Conservation (phyloP, 2,113 vertebrate species). For the Eclectus roratus region DNA sequence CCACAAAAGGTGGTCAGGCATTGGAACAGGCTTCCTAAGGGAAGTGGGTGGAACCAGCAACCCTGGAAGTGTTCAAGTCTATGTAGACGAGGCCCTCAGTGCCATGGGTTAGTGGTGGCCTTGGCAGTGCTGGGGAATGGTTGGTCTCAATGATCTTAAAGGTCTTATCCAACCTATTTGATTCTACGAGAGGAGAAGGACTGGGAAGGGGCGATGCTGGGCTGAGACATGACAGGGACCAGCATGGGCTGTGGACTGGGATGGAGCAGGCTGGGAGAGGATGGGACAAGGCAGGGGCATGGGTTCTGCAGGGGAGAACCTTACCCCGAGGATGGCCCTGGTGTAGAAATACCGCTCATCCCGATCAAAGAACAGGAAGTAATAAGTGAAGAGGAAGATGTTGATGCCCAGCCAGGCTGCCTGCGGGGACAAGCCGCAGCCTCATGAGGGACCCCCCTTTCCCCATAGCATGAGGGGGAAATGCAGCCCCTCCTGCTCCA, state of each 20-base stretch:
- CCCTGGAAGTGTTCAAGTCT: not conserved
- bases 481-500: fast-evolving
- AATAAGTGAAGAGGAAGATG: constrained; percentile 84
- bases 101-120: not conserved
- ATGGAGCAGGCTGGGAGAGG: fast-evolving
- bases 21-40: not conserved
- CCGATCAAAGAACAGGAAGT: constrained; percentile 80
- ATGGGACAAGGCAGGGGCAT: fast-evolving
- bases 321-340: constrained; percentile 86
- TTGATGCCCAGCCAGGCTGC: constrained; percentile 88
- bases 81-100: not conserved
- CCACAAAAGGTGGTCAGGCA: not conserved
- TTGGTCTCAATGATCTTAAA: not conserved
- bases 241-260: not conserved
- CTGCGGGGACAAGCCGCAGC: constrained; percentile 31
- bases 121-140: not conserved
- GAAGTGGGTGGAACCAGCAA: not conserved
- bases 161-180: not conserved
- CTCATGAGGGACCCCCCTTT: not conserved
- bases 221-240: not conserved
- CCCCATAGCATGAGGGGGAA: fast-evolving
- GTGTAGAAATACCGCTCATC: constrained; percentile 81
- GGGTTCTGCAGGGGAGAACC: not conserved
- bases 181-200: not conserved
- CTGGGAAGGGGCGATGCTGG: not conserved